phyloP scores from a whole-genome alignment of 2,888 invertebrate species.

The Camptogramma bilineatum region DNA sequence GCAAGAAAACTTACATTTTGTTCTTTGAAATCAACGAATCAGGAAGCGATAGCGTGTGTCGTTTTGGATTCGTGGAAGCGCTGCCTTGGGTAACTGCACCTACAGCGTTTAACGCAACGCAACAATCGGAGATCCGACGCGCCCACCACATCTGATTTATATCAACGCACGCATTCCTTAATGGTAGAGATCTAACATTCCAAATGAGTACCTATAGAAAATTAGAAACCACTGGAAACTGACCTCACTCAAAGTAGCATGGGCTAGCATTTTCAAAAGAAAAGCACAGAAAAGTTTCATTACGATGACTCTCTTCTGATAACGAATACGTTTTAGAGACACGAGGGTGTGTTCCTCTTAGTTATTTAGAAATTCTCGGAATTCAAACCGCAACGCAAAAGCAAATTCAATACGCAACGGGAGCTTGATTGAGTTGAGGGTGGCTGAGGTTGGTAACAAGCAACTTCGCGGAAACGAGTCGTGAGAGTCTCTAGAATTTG shows the following conservation, averaged over 20 bases:
- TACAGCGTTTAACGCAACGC: conserved; percentile 21
- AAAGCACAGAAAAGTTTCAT: too few relatives aligned
- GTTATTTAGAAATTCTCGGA: background rate
- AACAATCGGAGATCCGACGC: conserved; percentile 38
- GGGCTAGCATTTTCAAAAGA: too few relatives aligned
- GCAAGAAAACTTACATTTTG: conserved; percentile 12
- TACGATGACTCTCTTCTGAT: background rate
- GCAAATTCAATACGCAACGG: background rate
- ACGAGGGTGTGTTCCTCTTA: background rate
- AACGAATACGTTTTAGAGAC: background rate
- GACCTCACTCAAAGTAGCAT: too few relatives aligned
- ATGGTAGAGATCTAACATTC: background rate
- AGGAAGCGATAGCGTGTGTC: conserved; percentile 29
- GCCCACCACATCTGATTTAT: conserved; percentile 49
- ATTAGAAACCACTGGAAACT: too few relatives aligned
- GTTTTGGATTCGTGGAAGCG: conserved; percentile 35
- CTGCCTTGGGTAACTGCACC: conserved; percentile 15
- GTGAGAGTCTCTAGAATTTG: background rate
- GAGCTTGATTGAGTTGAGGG: background rate
- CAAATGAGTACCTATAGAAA: too few relatives aligned
- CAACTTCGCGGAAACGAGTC: background rate
- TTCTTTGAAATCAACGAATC: conserved; percentile 29
- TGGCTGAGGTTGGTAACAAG: background rate
- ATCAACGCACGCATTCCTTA: conserved; percentile 46
- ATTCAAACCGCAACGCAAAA: background rate